Conservation (phyloP, 1,140 invertebrate genomes). For the Eupristina koningsbergeri region DNA sequence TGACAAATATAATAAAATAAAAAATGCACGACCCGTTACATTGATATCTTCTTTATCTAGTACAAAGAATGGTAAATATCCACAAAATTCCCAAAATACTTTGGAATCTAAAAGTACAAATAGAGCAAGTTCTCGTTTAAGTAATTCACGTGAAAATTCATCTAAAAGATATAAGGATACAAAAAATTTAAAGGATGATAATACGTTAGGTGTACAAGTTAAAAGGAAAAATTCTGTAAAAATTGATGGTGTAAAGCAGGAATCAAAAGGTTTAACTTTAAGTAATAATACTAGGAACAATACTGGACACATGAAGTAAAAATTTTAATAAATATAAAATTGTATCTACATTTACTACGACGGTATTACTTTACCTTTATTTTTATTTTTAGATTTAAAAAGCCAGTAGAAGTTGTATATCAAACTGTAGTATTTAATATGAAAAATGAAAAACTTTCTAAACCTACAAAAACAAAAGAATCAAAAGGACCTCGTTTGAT, state of each 20-base stretch:
- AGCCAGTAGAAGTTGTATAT: constrained; percentile 65
- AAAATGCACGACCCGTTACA: constrained; percentile 14
- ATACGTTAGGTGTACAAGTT: neutral
- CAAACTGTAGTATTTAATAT: constrained; percentile 66
- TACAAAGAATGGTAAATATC: constrained; percentile 23
- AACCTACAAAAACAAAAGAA: constrained; percentile 54
- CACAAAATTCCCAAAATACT: neutral
- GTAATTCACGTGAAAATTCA: constrained; percentile 25
- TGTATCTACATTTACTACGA: neutral
- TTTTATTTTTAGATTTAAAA: constrained; percentile 53
- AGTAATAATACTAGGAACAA: constrained; percentile 18
- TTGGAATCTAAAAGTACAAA: neutral
- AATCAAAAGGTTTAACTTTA: neutral
- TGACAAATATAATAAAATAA: neutral
- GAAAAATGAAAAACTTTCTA: constrained; percentile 65
- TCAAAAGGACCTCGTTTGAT: constrained; percentile 58
- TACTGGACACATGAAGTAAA: constrained; percentile 5
- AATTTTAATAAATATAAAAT: neutral
- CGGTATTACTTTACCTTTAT: neutral
- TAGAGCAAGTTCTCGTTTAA: constrained; percentile 2
- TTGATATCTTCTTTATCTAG: neutral
- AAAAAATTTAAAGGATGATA: constrained; percentile 22
- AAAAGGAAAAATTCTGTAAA: constrained; percentile 8
- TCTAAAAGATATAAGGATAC: constrained; percentile 33
- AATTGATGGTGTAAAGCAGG: neutral